Conservation (phyloP, 2,113 vertebrate genomes). For the Pollimyrus isidori region DNA sequence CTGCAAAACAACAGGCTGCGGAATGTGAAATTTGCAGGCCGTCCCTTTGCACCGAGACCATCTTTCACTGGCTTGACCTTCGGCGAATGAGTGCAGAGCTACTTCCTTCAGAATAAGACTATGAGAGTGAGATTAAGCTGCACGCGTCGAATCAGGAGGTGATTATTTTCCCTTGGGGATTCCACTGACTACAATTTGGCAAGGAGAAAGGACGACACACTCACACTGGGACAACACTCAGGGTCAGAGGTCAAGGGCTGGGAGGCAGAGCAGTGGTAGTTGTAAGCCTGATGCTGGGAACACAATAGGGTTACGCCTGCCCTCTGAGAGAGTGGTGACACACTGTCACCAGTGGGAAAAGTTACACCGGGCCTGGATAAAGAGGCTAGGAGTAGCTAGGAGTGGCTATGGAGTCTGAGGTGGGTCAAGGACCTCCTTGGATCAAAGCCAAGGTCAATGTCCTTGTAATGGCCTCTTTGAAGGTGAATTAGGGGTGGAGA, state of each 20-base stretch:
- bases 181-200: not conserved
- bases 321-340: not conserved
- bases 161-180: not conserved
- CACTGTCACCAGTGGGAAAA: not conserved
- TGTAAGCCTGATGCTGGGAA: conserved; percentile 11
- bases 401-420: conserved; percentile 50
- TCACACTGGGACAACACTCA: not conserved
- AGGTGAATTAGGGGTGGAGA: conserved; percentile 52
- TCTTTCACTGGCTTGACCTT: not conserved
- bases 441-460: conserved; percentile 73
- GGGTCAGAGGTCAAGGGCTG: not conserved
- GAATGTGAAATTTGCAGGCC: not conserved
- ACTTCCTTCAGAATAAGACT: not conserved
- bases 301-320: not conserved
- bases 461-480: conserved; percentile 65
- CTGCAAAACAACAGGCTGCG: not conserved
- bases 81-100: not conserved
- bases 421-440: conserved; percentile 64
- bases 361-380: not conserved
- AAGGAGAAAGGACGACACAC: not conserved
- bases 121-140: not conserved
- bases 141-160: not conserved
- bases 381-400: not conserved
- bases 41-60: not conserved
- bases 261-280: not conserved